Conservation (phyloP, 2,113 vertebrate species). For the Rhea pennata region DNA sequence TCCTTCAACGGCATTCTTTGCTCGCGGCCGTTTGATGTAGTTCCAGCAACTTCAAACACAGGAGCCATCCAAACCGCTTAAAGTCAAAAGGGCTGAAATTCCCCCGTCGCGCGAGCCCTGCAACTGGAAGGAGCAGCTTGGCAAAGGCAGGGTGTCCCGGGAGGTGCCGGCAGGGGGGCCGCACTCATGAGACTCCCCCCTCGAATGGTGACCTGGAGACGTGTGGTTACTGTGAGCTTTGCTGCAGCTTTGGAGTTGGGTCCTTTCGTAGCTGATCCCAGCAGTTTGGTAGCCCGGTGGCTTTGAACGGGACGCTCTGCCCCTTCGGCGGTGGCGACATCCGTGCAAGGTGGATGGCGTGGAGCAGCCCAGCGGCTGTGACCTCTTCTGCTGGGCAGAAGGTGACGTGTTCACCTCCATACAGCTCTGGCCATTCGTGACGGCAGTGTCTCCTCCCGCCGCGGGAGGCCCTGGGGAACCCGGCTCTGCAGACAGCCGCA, state of each 20-base stretch:
- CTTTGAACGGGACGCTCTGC: too few relatives aligned
- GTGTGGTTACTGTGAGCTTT: too few relatives aligned
- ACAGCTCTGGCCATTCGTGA: not conserved
- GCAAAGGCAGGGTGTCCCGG: not conserved
- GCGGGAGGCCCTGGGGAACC: not conserved
- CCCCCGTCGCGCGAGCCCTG: not conserved
- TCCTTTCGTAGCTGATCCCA: too few relatives aligned
- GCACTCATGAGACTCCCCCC: too few relatives aligned
- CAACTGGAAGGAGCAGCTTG: not conserved
- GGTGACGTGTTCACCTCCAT: not conserved
- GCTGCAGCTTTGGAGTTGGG: too few relatives aligned
- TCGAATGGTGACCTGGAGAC: too few relatives aligned
- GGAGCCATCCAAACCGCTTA: conserved; percentile 56
- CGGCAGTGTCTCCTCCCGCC: not conserved
- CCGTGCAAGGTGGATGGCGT: not conserved
- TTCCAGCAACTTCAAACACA: conserved; percentile 74
- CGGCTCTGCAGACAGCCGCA: rapidly evolving
- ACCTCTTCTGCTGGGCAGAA: not conserved
- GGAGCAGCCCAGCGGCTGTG: not conserved
- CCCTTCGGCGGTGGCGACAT: too few relatives aligned
- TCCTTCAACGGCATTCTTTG: conserved; percentile 65
- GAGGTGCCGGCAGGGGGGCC: too few relatives aligned
- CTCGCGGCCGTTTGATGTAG: conserved; percentile 62
- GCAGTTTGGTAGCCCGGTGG: too few relatives aligned
- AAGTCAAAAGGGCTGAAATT: conserved; percentile 50